Evolutionary conservation across 2,797 vertebrate species (phyloP).

Genomic region (Gymnoscopelus braueri): DNA sequence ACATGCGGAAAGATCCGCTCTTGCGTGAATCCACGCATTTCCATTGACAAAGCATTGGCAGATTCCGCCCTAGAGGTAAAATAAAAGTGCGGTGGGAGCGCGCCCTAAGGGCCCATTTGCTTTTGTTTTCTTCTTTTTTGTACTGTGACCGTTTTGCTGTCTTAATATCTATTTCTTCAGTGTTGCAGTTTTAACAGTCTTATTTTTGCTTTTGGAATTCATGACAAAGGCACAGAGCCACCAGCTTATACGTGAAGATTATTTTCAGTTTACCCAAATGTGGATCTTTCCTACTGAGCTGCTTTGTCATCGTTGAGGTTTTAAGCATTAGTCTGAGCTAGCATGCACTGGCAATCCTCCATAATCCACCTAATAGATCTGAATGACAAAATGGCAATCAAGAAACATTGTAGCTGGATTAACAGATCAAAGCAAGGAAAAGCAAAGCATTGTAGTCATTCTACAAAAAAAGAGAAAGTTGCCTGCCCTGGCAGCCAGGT

Average conservation of each 20-base stretch:
- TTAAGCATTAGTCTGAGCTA: constrained; percentile 1
- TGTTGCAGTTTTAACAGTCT: constrained; percentile 2
- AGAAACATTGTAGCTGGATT: constrained; percentile 43
- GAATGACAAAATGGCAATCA: constrained; percentile 34
- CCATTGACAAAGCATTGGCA: too few species aligned
- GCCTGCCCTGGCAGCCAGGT: not conserved
- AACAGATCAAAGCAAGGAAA: constrained; percentile 34
- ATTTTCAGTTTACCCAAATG: constrained; percentile 28
- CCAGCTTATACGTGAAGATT: constrained; percentile 38
- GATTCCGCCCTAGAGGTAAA: too few species aligned
- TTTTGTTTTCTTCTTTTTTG: constrained; percentile 20
- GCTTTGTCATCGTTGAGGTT: constrained; percentile 16
- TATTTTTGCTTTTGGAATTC: constrained; percentile 5
- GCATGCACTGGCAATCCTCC: constrained; percentile 22
- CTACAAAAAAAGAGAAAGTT: constrained; percentile 4
- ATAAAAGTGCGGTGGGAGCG: too few species aligned
- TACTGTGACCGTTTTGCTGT: constrained; percentile 3
- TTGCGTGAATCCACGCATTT: too few species aligned
- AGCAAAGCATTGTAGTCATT: constrained; percentile 2
- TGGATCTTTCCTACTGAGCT: constrained; percentile 11
- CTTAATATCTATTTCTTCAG: not conserved
- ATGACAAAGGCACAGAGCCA: constrained; percentile 14
- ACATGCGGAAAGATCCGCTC: too few species aligned
- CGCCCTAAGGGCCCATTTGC: constrained; percentile 39
- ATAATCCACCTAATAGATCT: constrained; percentile 40